Base-by-base conservation (phyloP, 2,113 vertebrate species). In the Leucosticte australis region DNA sequence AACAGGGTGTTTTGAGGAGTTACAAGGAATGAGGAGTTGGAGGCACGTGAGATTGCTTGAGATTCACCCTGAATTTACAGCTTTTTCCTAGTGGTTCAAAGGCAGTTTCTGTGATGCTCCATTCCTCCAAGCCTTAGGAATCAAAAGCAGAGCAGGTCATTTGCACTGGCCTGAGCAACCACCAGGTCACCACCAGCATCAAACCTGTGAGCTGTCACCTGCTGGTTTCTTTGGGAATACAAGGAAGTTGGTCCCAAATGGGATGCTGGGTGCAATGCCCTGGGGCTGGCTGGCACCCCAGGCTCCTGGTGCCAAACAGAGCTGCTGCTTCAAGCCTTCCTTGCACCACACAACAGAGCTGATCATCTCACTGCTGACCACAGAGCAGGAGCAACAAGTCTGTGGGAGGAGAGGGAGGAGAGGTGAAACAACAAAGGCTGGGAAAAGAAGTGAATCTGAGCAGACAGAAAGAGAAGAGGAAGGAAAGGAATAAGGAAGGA, bases 211-310 rank as follows among this genome's bases (percentile, higher is more conserved):
- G 39, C 6, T 17, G 4, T 55, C 8, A 1, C 31, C 11, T 23
- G 2, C 1, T 56, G 37, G 4, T 53, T 78, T 31, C n/a, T 86
- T 59, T 6, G 31, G 70, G 37, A 46, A 37, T 28, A 14, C 17
- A 28, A 41, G 71, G 47, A 63, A 50, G 8, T 2, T 77, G 24
- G 9, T 84, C 16, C 30, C 49, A 20, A 44, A 79, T 10, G 7
- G 14, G n/a, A 56, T 0, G 1, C 6, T 0, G 0, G 20, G 10
- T 77, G 12, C 4, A 5, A n/a, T 33, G n/a, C 14, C 12, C 44
- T 37, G 15, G 10, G 35, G 6, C 47, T 82, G 65, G 22, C 44
- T 6, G 7, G 35, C 47, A 70, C 11, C 22, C 41, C 1, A 3
- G 56, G 20, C 10, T 80, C 42, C 42, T 0, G 0, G 7, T 9